A percentile compares a stretch with the other conserved stretches of the same genome.
Conservation (phyloP, 2,888 invertebrate species). For the Megastigmus dorsalis region DNA sequence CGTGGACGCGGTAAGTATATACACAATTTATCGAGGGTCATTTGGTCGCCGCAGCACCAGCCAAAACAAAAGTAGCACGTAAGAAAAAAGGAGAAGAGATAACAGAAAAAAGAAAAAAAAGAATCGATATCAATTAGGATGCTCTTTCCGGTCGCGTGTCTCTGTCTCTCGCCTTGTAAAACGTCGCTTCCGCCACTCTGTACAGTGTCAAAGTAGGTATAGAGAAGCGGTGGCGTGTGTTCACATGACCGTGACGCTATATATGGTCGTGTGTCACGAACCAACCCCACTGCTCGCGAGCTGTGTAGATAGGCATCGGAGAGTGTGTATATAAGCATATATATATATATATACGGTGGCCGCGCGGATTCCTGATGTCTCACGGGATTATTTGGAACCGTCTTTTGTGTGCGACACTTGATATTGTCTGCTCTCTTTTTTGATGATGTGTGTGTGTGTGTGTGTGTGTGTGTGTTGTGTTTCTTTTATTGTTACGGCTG, state of each 20-base stretch:
- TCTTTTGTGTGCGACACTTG: slow-evolving; percentile 15
- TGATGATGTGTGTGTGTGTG: no score
- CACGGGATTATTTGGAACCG: not conserved
- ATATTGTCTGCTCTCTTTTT: not conserved
- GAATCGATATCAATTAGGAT: slow-evolving; percentile 74
- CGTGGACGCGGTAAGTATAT: not conserved
- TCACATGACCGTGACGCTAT: slow-evolving; percentile 44
- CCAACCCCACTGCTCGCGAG: no score
- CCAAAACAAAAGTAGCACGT: no score
- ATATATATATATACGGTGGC: no score
- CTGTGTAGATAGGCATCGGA: slow-evolving; percentile 17
- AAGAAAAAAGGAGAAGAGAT: no score
- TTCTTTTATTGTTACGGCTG: no score
- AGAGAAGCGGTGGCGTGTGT: not conserved
- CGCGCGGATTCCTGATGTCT: slow-evolving; percentile 12
- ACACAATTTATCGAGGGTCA: not conserved
- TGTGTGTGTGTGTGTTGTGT: no score
- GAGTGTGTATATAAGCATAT: no score
- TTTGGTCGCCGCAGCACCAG: not conserved
- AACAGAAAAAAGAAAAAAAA: slow-evolving; percentile 19
- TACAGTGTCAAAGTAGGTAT: no score
- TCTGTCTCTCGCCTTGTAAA: slow-evolving; percentile 56
- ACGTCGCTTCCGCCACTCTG: slow-evolving; percentile 55
- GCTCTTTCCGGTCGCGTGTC: slow-evolving; percentile 73
- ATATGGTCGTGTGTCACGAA: not conserved